Conservation (phyloP, 2,797 vertebrate genomes). For the Cercopithecus petaurista region DNA sequence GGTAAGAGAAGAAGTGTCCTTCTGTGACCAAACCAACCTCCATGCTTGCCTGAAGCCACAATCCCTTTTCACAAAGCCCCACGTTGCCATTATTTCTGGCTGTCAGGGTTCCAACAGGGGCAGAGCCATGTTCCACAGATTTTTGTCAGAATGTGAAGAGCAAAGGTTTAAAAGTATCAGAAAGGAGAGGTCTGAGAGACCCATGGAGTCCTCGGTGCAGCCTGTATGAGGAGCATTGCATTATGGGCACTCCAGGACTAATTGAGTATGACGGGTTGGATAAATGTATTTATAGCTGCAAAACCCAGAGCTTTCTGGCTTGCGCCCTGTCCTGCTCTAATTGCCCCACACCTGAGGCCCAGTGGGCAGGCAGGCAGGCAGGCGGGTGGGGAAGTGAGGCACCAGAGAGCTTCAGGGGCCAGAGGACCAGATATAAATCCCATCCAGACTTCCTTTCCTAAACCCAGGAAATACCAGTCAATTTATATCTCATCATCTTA, state of each 20-base stretch:
- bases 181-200: background rate
- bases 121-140: background rate
- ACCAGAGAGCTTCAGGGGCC: background rate
- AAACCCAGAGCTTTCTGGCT: slow-evolving; percentile 61
- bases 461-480: slow-evolving; percentile 80
- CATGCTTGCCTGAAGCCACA: background rate
- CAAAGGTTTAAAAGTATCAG: background rate
- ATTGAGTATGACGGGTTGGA: slow-evolving; percentile 53
- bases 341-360: slow-evolving; percentile 5
- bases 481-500: slow-evolving; percentile 84
- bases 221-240: background rate
- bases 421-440: slow-evolving; percentile 69
- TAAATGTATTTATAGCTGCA: slow-evolving; percentile 60
- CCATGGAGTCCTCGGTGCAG: background rate
- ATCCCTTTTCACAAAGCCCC: background rate
- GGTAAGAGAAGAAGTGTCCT: rapidly evolving
- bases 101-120: background rate
- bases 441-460: slow-evolving; percentile 61
- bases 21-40: background rate
- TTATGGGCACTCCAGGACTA: background rate
- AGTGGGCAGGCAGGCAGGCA: background rate
- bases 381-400: background rate
- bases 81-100: background rate
- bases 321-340: background rate
- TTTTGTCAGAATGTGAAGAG: background rate